Percentiles rank a stretch among this genome's conserved stretches.
Conservation (phyloP, 2,113 vertebrate genomes). For the Larimichthys polyactis region DNA sequence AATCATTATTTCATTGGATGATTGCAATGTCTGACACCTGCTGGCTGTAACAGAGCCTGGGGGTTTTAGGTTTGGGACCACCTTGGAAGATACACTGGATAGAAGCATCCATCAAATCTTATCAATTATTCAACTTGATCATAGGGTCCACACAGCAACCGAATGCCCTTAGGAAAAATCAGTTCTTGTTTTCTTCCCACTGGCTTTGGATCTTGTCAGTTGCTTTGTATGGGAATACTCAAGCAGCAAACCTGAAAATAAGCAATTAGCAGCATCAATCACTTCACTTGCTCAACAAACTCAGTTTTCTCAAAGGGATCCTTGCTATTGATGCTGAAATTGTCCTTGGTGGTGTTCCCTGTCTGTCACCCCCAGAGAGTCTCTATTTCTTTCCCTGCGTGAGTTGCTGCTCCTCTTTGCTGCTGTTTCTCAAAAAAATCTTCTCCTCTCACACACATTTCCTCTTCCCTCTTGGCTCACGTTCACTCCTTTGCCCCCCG, state of each 20-base stretch:
- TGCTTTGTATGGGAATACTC: constrained; percentile 65
- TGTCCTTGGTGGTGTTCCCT: constrained; percentile 70
- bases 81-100: constrained; percentile 11
- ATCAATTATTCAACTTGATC: constrained; percentile 60
- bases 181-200: constrained; percentile 37
- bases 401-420: constrained; percentile 8
- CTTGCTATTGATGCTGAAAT: constrained; percentile 56
- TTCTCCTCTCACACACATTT: not conserved
- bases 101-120: constrained; percentile 53
- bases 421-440: not conserved
- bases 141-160: not conserved
- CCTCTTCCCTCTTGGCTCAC: not conserved
- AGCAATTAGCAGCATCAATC: constrained; percentile 71
- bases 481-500: not conserved
- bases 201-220: constrained; percentile 45
- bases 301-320: constrained; percentile 42
- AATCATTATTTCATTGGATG: constrained; percentile 45
- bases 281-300: constrained; percentile 40
- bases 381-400: constrained; percentile 15
- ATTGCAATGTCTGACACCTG: constrained; percentile 44
- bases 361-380: constrained; percentile 50
- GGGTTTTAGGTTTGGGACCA: constrained; percentile 33
- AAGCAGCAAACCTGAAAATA: constrained; percentile 73
- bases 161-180: constrained; percentile 31
- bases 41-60: constrained; percentile 31